These are phyloP conservation scores for Chromis chromis DNA, from an alignment of 2,797 vertebrate genomes.

Conservation along the genomic window DNA sequence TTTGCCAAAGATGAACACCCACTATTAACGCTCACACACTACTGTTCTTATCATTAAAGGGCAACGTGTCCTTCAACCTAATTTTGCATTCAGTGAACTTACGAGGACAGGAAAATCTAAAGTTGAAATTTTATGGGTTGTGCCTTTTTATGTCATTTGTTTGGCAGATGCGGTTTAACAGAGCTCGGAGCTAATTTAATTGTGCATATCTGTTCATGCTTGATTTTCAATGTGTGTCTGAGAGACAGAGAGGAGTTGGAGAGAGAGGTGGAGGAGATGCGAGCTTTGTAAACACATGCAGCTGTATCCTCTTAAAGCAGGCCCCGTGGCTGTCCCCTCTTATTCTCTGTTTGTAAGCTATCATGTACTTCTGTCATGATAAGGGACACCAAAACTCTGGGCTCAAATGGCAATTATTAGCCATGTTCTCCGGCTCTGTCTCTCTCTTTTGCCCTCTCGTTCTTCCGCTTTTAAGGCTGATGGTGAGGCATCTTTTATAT, in stretches of 20 bases:
- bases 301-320: slow-evolving; percentile 69
- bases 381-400: slow-evolving; percentile 46
- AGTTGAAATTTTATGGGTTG: slow-evolving; percentile 28
- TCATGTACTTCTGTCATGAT: slow-evolving; percentile 63
- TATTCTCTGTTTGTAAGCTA: slow-evolving; percentile 59
- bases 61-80: slow-evolving; percentile 16
- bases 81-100: slow-evolving; percentile 40
- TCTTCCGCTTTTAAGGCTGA: slow-evolving; percentile 13
- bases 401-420: slow-evolving; percentile 51
- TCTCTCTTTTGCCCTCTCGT: neutral
- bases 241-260: slow-evolving; percentile 30
- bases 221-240: slow-evolving; percentile 62
- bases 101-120: slow-evolving; percentile 21
- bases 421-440: slow-evolving; percentile 26
- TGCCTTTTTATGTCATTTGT: slow-evolving; percentile 52
- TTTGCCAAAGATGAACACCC: slow-evolving; percentile 28
- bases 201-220: slow-evolving; percentile 69
- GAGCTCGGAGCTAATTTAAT: slow-evolving; percentile 66
- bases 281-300: slow-evolving; percentile 66
- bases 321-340: slow-evolving; percentile 55
- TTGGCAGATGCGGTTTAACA: slow-evolving; percentile 62
- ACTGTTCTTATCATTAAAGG: slow-evolving; percentile 20
- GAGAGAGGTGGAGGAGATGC: slow-evolving; percentile 37
- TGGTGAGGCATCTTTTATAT: neutral
- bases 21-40: slow-evolving; percentile 14